Evolutionary conservation across 2,113 vertebrate genomes (phyloP).

Genomic region (Mustelus asterias): DNA sequence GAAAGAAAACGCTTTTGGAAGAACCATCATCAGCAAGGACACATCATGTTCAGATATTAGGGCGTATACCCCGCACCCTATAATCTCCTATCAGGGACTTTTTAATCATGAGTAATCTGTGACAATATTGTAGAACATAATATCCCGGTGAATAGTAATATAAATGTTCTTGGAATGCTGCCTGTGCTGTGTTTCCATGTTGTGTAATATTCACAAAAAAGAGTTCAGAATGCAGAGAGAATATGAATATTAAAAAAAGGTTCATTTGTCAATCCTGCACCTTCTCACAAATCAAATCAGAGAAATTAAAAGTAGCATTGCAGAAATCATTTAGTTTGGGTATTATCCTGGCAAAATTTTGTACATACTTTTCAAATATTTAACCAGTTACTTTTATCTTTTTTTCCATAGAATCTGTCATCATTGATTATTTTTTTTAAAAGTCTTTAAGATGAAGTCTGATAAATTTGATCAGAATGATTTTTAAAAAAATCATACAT

Average conservation of each 20-base stretch:
- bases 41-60: slow-evolving; percentile 21
- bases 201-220: background rate
- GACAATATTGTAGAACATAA: background rate
- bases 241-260: background rate
- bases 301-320: background rate
- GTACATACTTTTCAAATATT: background rate
- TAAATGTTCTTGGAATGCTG: background rate
- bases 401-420: too few relatives aligned
- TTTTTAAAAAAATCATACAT: too few relatives aligned
- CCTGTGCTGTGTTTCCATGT: background rate
- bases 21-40: background rate
- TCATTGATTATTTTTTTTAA: too few relatives aligned
- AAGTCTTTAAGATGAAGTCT: too few relatives aligned
- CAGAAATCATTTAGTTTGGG: background rate
- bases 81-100: slow-evolving; percentile 1
- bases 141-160: background rate
- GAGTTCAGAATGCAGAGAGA: background rate
- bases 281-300: background rate
- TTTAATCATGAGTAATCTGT: background rate
- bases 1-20: background rate
- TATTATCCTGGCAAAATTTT: background rate
- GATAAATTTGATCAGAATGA: too few relatives aligned
- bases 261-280: background rate
- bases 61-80: background rate
- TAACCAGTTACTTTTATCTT: background rate